A percentile compares a stretch with the other conserved stretches of the same genome.
phyloP scores from a whole-genome alignment of 2,797 vertebrate species.

The Tenualosa thibaudeaui region DNA sequence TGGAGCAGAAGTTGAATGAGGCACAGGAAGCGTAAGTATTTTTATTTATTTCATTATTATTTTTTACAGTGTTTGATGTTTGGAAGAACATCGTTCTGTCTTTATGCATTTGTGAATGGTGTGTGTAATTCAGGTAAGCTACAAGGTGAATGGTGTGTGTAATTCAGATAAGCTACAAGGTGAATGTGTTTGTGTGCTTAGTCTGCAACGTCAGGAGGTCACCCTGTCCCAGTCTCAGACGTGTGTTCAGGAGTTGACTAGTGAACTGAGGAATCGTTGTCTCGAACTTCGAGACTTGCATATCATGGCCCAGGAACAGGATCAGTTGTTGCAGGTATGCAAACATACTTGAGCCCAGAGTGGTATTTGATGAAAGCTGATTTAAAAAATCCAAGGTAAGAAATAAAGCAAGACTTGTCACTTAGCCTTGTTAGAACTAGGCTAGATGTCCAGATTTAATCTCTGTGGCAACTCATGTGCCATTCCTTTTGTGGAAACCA shows the following conservation, averaged over 20 bases:
- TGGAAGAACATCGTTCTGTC: not conserved
- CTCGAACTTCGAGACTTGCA: slow-evolving; percentile 70
- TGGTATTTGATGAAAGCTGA: too few species aligned
- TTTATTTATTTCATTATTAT: not conserved
- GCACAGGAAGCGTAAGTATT: slow-evolving; percentile 80
- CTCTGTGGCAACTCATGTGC: too few species aligned
- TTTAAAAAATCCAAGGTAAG: too few species aligned
- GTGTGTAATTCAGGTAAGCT: not conserved
- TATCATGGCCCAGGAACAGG: slow-evolving; percentile 61
- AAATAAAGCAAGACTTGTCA: too few species aligned
- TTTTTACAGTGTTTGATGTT: not conserved
- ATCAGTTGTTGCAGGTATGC: slow-evolving; percentile 71
- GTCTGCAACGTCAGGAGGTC: slow-evolving; percentile 66
- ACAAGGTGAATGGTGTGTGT: not conserved
- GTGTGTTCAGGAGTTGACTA: slow-evolving; percentile 76
- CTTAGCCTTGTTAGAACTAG: too few species aligned
- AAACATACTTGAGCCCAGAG: not conserved
- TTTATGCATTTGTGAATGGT: not conserved
- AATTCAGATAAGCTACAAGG: not conserved
- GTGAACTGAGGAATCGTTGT: slow-evolving; percentile 74
- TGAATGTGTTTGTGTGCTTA: slow-evolving; percentile 36
- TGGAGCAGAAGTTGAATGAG: slow-evolving; percentile 75
- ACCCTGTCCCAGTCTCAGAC: slow-evolving; percentile 72
- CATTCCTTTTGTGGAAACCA: too few species aligned
- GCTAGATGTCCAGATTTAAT: too few species aligned